These are phyloP conservation scores for Glaucopsyche alexis DNA, from an alignment of 2,888 invertebrate genomes.

Conservation along the genomic window DNA sequence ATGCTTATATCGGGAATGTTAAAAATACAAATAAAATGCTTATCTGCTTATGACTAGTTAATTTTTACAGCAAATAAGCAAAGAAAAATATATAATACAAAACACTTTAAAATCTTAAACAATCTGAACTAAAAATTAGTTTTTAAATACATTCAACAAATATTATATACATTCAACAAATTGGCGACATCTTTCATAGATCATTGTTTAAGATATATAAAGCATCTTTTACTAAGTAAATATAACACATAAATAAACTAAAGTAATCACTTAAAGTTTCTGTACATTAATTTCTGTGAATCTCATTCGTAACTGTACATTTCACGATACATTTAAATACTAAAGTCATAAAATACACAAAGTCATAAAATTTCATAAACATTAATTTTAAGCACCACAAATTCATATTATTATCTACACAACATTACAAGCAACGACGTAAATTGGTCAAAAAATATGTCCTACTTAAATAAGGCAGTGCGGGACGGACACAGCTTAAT, in stretches of 20 bases:
- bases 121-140: background rate
- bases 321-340: conserved; percentile 48
- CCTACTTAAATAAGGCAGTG: conserved; percentile 31
- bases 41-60: conserved; percentile 70
- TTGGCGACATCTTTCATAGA: background rate
- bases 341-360: background rate
- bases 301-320: conserved; percentile 80
- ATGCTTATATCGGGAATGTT: conserved; percentile 14
- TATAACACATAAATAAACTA: conserved; percentile 37
- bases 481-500: conserved; percentile 25
- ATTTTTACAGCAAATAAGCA: conserved; percentile 61
- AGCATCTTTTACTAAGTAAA: conserved; percentile 31
- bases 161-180: background rate
- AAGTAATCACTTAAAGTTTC: conserved; percentile 43
- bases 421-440: conserved; percentile 28
- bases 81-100: conserved; percentile 25
- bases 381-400: conserved; percentile 35
- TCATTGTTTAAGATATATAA: background rate
- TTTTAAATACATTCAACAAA: background rate
- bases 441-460: conserved; percentile 29
- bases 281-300: conserved; percentile 65
- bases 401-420: conserved; percentile 33
- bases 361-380: conserved; percentile 13
- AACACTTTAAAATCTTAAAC: conserved; percentile 12
- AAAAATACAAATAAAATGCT: conserved; percentile 40